phyloP scores from a whole-genome alignment of 2,888 invertebrate genomes.

The Camptogramma bilineatum region DNA sequence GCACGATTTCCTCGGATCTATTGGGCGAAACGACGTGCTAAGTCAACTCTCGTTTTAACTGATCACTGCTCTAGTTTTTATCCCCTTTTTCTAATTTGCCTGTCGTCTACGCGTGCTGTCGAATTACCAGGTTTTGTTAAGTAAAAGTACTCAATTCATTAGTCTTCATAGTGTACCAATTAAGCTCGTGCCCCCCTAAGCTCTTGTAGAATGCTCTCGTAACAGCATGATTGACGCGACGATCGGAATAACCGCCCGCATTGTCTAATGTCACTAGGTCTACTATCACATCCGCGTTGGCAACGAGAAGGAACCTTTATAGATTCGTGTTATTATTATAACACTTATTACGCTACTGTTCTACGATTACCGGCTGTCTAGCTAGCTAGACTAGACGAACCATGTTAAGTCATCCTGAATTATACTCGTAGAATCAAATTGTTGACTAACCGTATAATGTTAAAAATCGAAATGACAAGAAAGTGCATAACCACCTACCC shows the following conservation, averaged over 20 bases:
- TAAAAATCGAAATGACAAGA: background rate
- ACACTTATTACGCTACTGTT: constrained; percentile 20
- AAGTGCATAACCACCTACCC: no score
- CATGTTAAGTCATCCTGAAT: constrained; percentile 26
- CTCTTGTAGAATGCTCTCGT: constrained; percentile 43
- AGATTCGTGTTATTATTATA: constrained; percentile 25
- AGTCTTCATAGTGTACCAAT: constrained; percentile 27
- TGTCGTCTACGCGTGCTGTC: background rate
- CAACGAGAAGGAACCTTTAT: constrained; percentile 42
- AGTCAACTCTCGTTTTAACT: background rate
- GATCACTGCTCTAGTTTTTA: background rate
- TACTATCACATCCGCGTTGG: constrained; percentile 68
- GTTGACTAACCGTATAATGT: background rate
- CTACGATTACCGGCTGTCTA: constrained; percentile 34
- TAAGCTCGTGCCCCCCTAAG: constrained; percentile 42
- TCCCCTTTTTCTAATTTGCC: background rate
- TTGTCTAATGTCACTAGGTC: constrained; percentile 61
- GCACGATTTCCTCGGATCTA: background rate
- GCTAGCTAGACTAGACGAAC: constrained; percentile 15
- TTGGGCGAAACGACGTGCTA: background rate
- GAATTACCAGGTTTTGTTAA: background rate
- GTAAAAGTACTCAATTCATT: constrained; percentile 12
- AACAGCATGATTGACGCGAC: constrained; percentile 48
- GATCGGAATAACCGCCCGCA: constrained; percentile 60
- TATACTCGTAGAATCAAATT: background rate